Conservation (phyloP, 2,888 invertebrate genomes). For the Panopea generosa region DNA sequence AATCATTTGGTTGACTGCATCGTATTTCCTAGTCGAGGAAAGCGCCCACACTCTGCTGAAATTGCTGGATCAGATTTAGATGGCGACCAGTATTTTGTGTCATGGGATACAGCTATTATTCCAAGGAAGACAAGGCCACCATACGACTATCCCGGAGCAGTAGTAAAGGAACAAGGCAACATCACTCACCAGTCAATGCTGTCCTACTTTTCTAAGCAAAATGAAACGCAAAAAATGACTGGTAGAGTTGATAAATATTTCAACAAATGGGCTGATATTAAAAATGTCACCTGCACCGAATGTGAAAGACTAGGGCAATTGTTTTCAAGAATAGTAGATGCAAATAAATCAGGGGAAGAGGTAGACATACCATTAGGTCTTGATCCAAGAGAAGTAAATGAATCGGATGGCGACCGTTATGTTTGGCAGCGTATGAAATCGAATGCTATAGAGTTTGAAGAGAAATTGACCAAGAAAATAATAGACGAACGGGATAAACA, state of each 20-base stretch:
- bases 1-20: constrained; percentile 83
- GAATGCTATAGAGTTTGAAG: constrained; percentile 13
- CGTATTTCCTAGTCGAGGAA: constrained; percentile 84
- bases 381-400: constrained; percentile 4
- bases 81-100: constrained; percentile 84
- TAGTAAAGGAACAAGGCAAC: too few relatives aligned
- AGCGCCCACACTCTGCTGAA: constrained; percentile 84
- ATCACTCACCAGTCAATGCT: too few relatives aligned
- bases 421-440: constrained; percentile 43
- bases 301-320: constrained; percentile 68
- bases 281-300: constrained; percentile 70
- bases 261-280: constrained; percentile 67
- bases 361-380: constrained; percentile 40
- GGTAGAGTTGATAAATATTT: constrained; percentile 43
- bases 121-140: constrained; percentile 53
- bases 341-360: constrained; percentile 82
- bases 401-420: neutral
- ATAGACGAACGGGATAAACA: neutral
- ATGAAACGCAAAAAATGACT: constrained; percentile 79
- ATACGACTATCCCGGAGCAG: constrained; percentile 47
- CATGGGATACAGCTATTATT: constrained; percentile 81
- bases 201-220: constrained; percentile 81
- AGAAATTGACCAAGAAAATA: constrained; percentile 1
- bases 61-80: constrained; percentile 85
- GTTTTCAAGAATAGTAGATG: constrained; percentile 79